Evolutionary conservation across 2,113 vertebrate genomes (phyloP).

Genomic region (Gallinago paraguaiae): DNA sequence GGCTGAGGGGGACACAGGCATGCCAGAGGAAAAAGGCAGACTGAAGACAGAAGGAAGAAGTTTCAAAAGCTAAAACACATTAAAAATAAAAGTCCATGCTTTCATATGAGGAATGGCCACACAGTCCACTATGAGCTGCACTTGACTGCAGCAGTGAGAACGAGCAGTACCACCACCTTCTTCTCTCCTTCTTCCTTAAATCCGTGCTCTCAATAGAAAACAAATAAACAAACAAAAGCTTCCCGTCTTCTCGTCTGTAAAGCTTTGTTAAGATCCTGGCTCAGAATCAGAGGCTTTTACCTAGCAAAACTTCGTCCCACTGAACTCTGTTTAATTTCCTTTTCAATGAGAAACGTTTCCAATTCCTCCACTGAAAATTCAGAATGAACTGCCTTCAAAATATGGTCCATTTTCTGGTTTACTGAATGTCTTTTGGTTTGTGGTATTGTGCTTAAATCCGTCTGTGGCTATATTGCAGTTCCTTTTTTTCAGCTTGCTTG

Average conservation of each 20-base stretch:
- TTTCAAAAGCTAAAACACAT: background rate
- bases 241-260: background rate
- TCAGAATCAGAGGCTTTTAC: background rate
- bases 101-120: background rate
- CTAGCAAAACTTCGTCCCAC: background rate
- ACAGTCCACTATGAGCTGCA: background rate
- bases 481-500: slow-evolving; percentile 11
- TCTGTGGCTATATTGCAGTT: background rate
- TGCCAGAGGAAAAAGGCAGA: background rate
- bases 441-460: background rate
- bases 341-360: background rate
- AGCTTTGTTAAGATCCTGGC: background rate
- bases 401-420: background rate
- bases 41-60: background rate
- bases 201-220: background rate
- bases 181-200: background rate
- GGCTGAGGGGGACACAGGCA: background rate
- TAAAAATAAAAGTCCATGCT: background rate
- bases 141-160: background rate
- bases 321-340: background rate
- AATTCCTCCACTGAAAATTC: slow-evolving; percentile 8
- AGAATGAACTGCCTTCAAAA: background rate
- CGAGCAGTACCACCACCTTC: background rate
- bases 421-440: background rate
- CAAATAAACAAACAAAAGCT: background rate